Evolutionary conservation across 2,888 invertebrate genomes (phyloP), one percentile per base, ranked within the genome.

Genomic region (Polietes domitor): DNA sequence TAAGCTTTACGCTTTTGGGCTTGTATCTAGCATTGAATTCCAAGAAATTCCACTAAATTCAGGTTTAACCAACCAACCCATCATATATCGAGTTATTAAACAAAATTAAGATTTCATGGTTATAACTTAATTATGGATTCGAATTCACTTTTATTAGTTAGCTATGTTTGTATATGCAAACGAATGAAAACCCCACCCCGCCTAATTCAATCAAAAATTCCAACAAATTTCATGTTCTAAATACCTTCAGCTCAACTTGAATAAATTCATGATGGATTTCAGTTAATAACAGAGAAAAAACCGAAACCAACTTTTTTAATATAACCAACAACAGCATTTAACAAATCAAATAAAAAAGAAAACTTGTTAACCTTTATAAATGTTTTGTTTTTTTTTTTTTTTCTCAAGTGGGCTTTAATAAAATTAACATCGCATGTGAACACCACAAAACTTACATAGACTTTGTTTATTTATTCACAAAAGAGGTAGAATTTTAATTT

Each of bases 361-460:
- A 90, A 89, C 90, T 89, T 88, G 90, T 90, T 90, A 90, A 90
- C 90, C 90, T 90, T 90, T 90, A 88, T 87, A 74, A 32, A 58
- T 43, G 61, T 53, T 68, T 77, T 70, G 4, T 61, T 75, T 21
- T 65, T 63, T 37, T 19, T 4, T 37, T 37, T 68, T 21, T 43
- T 28, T 19, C 65, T 65, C 41, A 68, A 68, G 68, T 68, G 68
- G 24, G 21, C 43, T 19, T 37, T 19, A 0, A 7, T 53, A 10
- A 21, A 9, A 9, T 53, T 7, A 21, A 3, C 53, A 21, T 19
- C 9, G 53, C 43, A 68, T 68, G 43, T 43, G 68, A 43, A 68
- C 15, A 37, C 7, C 1, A 37, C 37, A 5, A 37, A 12, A 37
- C 37, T 37, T 37, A 37, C 37, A 37, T 37, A 37, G 7, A 32